Conservation (phyloP, 2,888 invertebrate genomes). For the Agrotis exclamationis region DNA sequence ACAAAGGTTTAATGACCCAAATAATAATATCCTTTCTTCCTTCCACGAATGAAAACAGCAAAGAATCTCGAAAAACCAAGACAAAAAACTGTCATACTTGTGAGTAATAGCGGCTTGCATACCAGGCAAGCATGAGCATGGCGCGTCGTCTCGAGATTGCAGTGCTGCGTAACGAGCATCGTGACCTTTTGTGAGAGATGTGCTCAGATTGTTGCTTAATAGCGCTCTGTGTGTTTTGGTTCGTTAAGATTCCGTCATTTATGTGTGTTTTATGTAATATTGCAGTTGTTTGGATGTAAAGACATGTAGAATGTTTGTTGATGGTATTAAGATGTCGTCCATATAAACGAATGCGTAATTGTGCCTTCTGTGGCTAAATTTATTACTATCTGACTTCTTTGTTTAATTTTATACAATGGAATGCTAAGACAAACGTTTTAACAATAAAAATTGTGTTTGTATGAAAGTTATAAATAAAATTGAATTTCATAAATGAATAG, state of each 20-base stretch:
- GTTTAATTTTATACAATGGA: background rate
- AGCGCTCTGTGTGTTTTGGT: conserved; percentile 58
- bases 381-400: background rate
- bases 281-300: background rate
- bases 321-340: background rate
- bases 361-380: background rate
- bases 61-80: conserved; percentile 18
- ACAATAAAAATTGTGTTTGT: background rate
- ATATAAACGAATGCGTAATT: background rate
- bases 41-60: conserved; percentile 6
- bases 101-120: conserved; percentile 58
- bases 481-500: background rate
- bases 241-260: conserved; percentile 47
- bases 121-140: conserved; percentile 60
- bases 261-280: conserved; percentile 16
- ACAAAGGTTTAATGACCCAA: conserved; percentile 44
- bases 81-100: conserved; percentile 44
- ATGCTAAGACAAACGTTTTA: background rate
- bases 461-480: background rate
- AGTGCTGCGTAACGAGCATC: conserved; percentile 63
- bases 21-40: conserved; percentile 23
- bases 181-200: conserved; percentile 61
- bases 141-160: conserved; percentile 65
- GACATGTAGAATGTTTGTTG: background rate
- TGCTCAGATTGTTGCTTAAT: conserved; percentile 58